phyloP scores from a whole-genome alignment of 2,888 invertebrate species.

The Ophion slaviceki region DNA sequence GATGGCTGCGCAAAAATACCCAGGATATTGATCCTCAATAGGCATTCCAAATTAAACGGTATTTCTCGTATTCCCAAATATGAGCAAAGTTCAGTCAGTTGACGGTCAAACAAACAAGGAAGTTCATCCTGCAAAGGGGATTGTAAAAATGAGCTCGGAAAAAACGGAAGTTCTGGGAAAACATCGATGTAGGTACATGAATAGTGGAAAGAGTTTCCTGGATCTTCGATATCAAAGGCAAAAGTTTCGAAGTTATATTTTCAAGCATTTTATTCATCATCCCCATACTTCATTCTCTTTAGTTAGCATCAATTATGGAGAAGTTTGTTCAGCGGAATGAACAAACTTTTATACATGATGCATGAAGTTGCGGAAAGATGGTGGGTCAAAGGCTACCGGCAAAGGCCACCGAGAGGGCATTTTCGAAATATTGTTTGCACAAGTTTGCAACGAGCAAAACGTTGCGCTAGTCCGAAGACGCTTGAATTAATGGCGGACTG shows the following conservation, averaged over 20 bases:
- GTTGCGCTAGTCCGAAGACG: not conserved
- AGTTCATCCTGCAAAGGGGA: too few relatives aligned
- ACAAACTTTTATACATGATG: not conserved
- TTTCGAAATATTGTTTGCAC: not conserved
- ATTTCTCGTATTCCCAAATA: too few relatives aligned
- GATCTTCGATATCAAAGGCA: not conserved
- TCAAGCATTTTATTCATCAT: not conserved
- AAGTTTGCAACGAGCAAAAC: not conserved
- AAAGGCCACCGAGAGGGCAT: not conserved
- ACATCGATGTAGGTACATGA: not conserved
- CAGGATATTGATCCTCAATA: too few relatives aligned
- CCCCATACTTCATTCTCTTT: not conserved
- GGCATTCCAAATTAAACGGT: too few relatives aligned
- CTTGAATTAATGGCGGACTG: not conserved
- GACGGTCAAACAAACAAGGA: not conserved
- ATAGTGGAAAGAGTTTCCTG: not conserved
- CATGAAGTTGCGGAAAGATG: not conserved
- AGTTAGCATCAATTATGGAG: not conserved
- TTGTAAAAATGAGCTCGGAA: too few relatives aligned
- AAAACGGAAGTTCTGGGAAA: not conserved
- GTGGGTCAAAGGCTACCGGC: not conserved
- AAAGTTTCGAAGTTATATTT: not conserved
- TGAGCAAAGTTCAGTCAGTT: not conserved
- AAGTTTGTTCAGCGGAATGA: not conserved
- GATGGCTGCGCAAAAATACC: too few relatives aligned